phyloP scores from a whole-genome alignment of 2,797 vertebrate species.

The Hydrocynus forskahlii region DNA sequence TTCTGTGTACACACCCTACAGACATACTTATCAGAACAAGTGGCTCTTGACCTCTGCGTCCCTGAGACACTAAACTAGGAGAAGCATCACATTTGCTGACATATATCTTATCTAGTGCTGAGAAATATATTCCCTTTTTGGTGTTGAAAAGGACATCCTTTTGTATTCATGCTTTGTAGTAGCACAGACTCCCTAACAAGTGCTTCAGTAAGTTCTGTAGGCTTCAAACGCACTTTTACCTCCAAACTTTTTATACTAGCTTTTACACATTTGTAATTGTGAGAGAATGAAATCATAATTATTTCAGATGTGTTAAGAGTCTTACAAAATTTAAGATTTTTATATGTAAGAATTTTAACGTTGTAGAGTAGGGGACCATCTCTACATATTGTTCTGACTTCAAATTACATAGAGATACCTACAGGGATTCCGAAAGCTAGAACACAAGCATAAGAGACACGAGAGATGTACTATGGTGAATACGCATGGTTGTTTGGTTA shows the following conservation, averaged over 20 bases:
- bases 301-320: no score
- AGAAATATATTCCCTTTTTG: not conserved
- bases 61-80: not conserved
- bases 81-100: not conserved
- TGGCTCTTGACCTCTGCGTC: not conserved
- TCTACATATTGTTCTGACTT: not conserved
- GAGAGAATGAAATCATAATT: no score
- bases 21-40: slow-evolving; percentile 13
- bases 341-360: no score
- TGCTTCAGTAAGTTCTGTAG: not conserved
- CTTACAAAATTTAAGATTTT: no score
- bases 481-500: not conserved
- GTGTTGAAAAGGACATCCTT: not conserved
- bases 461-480: not conserved
- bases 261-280: no score
- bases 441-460: not conserved
- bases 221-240: not conserved
- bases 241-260: no score
- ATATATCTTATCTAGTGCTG: not conserved
- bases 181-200: not conserved
- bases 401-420: not conserved
- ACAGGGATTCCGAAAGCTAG: not conserved
- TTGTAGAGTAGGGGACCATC: not conserved
- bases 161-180: not conserved
- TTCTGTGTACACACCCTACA: not conserved